Evolutionary conservation across 2,113 vertebrate genomes (phyloP).

Genomic region (Corythornis vintsioides): DNA sequence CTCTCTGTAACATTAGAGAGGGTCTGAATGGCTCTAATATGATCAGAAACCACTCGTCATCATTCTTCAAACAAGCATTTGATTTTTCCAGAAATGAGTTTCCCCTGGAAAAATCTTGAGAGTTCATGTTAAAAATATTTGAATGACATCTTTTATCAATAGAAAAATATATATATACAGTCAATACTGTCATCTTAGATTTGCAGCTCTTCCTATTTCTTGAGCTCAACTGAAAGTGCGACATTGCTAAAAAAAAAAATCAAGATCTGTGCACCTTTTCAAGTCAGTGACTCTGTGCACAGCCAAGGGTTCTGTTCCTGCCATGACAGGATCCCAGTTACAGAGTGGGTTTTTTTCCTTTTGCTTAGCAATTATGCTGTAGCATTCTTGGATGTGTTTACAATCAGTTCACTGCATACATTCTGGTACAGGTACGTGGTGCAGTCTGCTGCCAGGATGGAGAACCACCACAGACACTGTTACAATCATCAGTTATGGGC

Average conservation of each 20-base stretch:
- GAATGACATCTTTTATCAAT: constrained; percentile 62
- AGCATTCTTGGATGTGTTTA: constrained; percentile 58
- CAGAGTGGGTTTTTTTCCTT: constrained; percentile 64
- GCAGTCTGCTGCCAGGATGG: background rate
- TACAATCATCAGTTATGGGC: constrained; percentile 7
- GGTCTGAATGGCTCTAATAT: constrained; percentile 58
- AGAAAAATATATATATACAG: constrained; percentile 73
- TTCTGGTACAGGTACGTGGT: constrained; percentile 7
- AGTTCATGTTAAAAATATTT: constrained; percentile 62
- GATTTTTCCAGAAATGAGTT: constrained; percentile 57
- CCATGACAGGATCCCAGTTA: constrained; percentile 29
- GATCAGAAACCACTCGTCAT: constrained; percentile 51
- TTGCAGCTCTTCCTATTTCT: constrained; percentile 63
- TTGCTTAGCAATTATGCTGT: constrained; percentile 66
- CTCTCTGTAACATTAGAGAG: constrained; percentile 54
- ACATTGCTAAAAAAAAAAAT: constrained; percentile 58
- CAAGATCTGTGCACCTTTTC: constrained; percentile 31
- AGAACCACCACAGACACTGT: background rate
- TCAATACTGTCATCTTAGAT: constrained; percentile 64
- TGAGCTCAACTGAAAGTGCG: constrained; percentile 71
- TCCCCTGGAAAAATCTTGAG: constrained; percentile 59
- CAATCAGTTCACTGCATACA: constrained; percentile 56
- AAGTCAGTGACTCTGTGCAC: constrained; percentile 7
- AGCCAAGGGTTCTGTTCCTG: constrained; percentile 39
- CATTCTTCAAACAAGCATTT: constrained; percentile 52